Conservation (phyloP, 2,797 vertebrate species). For the Catostomus latipinnis region DNA sequence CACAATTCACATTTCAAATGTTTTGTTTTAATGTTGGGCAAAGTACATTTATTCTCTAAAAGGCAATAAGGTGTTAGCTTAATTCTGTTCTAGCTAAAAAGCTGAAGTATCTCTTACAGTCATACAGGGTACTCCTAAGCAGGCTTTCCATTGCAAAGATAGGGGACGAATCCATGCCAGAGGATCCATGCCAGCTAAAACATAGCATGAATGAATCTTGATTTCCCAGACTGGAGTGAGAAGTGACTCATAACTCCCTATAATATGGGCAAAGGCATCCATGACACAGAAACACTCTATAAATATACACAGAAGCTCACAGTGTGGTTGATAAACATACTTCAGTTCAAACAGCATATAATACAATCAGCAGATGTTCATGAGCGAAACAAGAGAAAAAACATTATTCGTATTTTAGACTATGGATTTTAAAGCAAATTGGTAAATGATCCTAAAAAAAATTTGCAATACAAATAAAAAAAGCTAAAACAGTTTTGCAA, state of each 20-base stretch:
- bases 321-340: conserved; percentile 26
- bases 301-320: conserved; percentile 37
- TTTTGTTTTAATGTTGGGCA: not conserved
- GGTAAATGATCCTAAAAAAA: too few species aligned
- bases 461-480: too few species aligned
- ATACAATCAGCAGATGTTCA: conserved; percentile 26
- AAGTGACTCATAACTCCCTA: conserved; percentile 57
- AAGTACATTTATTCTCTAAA: not conserved
- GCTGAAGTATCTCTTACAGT: conserved; percentile 8
- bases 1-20: too few species aligned
- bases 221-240: conserved; percentile 55
- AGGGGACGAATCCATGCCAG: conserved; percentile 27
- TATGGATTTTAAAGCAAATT: not conserved
- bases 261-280: conserved; percentile 57
- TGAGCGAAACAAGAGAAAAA: conserved; percentile 1
- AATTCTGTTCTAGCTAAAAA: not conserved
- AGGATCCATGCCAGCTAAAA: conserved; percentile 49
- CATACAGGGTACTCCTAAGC: conserved; percentile 26
- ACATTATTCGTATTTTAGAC: not conserved
- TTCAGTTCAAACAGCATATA: conserved; percentile 1
- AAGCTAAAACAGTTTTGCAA: too few species aligned
- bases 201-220: conserved; percentile 59
- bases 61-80: not conserved
- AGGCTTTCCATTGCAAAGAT: conserved; percentile 8
- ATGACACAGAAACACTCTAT: conserved; percentile 59